Percentiles rank a stretch among this genome's conserved stretches.
These are phyloP conservation scores for Hemibagrus guttatus DNA, from an alignment of 2,797 vertebrate genomes.

Conservation along the genomic window DNA sequence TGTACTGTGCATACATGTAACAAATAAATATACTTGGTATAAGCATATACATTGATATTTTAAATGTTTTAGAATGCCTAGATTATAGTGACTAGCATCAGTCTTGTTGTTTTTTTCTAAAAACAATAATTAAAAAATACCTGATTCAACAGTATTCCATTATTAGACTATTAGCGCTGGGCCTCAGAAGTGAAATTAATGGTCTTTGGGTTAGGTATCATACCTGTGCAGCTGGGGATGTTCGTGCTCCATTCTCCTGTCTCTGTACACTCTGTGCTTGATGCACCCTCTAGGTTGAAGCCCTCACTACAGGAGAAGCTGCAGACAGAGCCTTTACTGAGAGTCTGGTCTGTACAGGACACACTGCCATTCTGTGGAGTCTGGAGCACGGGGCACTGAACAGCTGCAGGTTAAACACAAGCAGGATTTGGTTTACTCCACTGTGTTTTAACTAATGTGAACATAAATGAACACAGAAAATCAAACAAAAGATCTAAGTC, in stretches of 20 bases:
- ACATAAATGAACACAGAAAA: background rate
- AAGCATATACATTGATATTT: background rate
- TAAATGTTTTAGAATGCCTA: background rate
- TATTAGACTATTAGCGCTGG: background rate
- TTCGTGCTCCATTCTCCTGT: constrained; percentile 68
- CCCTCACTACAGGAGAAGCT: constrained; percentile 71
- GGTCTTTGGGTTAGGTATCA: too few species aligned
- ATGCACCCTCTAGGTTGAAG: constrained; percentile 64
- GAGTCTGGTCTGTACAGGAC: background rate
- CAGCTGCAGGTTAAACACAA: background rate
- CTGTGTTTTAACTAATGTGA: background rate
- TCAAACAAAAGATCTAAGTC: background rate
- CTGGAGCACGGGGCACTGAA: constrained; percentile 10
- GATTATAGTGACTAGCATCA: background rate
- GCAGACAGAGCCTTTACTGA: constrained; percentile 65
- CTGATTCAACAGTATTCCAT: background rate
- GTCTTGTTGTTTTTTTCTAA: background rate
- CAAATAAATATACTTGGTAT: background rate
- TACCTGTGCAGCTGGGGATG: constrained; percentile 69
- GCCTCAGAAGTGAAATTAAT: background rate
- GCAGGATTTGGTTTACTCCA: background rate
- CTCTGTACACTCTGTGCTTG: constrained; percentile 62
- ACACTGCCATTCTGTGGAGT: background rate
- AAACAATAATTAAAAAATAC: too few species aligned
- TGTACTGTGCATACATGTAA: background rate